phyloP scores from a whole-genome alignment of 2,888 invertebrate genomes.

The Abrostola triplasia region DNA sequence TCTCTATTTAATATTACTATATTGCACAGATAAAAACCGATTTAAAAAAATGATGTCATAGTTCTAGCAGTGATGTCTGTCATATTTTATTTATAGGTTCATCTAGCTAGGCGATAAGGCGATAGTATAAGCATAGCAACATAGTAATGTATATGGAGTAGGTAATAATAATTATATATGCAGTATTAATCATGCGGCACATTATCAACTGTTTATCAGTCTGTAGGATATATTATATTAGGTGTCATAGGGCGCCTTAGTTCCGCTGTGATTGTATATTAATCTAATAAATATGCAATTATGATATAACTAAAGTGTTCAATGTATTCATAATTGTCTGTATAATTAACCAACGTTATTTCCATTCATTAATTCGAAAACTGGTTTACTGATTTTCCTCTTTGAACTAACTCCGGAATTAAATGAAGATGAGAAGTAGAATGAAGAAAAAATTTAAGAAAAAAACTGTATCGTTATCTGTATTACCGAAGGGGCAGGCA shows the following conservation, averaged over 20 bases:
- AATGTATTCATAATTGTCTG: no score
- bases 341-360: neutral
- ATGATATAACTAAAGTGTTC: constrained; percentile 1
- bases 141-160: neutral
- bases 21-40: no score
- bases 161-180: neutral
- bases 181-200: neutral
- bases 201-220: constrained; percentile 24
- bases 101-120: neutral
- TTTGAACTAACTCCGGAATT: no score
- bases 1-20: no score
- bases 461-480: no score
- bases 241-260: constrained; percentile 27
- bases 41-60: no score
- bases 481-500: no score
- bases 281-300: constrained; percentile 9
- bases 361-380: neutral
- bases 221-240: constrained; percentile 8
- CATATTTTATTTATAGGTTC: no score
- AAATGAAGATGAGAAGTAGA: no score
- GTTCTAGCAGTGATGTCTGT: no score
- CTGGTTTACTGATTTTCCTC: no score
- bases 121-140: neutral
- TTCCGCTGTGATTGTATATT: constrained; percentile 34
- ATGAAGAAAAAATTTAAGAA: no score